A percentile compares a stretch with the other conserved stretches of the same genome.
These are phyloP conservation scores for Ptiloglossa arizonensis DNA, from an alignment of 1,140 invertebrate species.

Conservation along the genomic window DNA sequence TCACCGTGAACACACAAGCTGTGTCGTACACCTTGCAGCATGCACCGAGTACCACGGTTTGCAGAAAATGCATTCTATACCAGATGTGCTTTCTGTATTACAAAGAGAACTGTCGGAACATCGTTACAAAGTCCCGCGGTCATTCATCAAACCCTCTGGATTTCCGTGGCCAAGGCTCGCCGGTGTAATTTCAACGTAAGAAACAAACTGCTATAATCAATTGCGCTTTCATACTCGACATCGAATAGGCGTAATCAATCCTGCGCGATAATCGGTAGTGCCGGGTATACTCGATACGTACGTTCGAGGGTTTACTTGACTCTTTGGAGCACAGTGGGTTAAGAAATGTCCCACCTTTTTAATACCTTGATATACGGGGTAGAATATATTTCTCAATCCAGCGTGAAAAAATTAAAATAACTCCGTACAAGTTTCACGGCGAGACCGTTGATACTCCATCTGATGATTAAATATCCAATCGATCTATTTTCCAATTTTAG, in stretches of 20 bases:
- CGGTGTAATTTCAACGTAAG: not conserved
- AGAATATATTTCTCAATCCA: no score
- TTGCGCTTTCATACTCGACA: not conserved
- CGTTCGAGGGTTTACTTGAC: not conserved
- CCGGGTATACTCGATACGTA: no score
- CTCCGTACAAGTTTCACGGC: no score
- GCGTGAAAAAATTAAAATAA: no score
- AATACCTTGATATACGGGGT: no score
- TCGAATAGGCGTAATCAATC: slow-evolving; percentile 8
- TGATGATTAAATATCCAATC: no score
- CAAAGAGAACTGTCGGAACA: not conserved
- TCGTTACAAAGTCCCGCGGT: not conserved
- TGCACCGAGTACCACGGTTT: not conserved
- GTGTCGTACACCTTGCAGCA: not conserved
- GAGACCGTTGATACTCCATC: no score
- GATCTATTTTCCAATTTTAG: no score
- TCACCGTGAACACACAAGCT: slow-evolving; percentile 4
- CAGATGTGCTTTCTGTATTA: slow-evolving; percentile 9
- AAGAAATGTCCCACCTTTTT: no score
- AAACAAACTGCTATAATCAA: not conserved
- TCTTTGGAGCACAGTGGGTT: no score
- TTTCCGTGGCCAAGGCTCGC: not conserved
- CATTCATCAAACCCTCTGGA: slow-evolving; percentile 4
- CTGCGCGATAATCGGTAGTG: not conserved
- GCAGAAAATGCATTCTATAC: slow-evolving; percentile 3